A percentile compares a stretch with the other conserved stretches of the same genome.
phyloP scores from a whole-genome alignment of 2,113 vertebrate genomes.

The Percina caprodes region DNA sequence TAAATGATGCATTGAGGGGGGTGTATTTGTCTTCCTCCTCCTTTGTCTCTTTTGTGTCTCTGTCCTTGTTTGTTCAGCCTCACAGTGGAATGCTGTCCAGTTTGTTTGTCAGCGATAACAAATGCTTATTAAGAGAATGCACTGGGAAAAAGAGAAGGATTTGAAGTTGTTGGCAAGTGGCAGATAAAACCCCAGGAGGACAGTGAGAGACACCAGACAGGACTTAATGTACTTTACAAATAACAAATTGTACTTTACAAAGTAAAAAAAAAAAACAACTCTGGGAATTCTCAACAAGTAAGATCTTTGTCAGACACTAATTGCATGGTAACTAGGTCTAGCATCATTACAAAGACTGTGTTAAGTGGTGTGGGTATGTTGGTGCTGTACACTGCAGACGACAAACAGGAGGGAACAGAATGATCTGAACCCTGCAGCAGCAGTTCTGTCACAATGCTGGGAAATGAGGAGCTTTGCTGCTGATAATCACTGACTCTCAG shows the following conservation, averaged over 20 bases:
- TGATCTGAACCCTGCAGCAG: conserved; percentile 5
- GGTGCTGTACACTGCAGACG: not conserved
- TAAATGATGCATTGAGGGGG: not conserved
- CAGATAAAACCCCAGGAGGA: conserved; percentile 29
- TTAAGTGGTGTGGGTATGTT: not conserved
- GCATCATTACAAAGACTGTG: not conserved
- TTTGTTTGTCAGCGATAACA: conserved; percentile 42
- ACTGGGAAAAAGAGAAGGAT: conserved; percentile 1
- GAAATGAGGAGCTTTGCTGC: conserved; percentile 41
- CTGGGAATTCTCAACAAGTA: conserved; percentile 16
- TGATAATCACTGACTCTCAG: conserved; percentile 39
- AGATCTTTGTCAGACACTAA: conserved; percentile 43
- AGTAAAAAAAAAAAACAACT: not conserved
- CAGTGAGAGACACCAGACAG: not conserved
- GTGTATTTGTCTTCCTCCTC: not conserved
- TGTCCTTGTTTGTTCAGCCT: conserved; percentile 8
- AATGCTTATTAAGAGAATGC: conserved; percentile 30
- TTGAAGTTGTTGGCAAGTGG: conserved; percentile 21
- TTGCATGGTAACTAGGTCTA: conserved; percentile 35
- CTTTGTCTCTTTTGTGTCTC: conserved; percentile 15
- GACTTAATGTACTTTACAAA: no score
- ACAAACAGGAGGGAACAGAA: conserved; percentile 15
- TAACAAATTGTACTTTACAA: no score
- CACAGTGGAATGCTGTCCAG: conserved; percentile 16
- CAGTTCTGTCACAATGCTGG: conserved; percentile 6